These are phyloP conservation scores for Pachydiplax longipennis DNA, from an alignment of 2,888 invertebrate genomes.

Conservation along the genomic window DNA sequence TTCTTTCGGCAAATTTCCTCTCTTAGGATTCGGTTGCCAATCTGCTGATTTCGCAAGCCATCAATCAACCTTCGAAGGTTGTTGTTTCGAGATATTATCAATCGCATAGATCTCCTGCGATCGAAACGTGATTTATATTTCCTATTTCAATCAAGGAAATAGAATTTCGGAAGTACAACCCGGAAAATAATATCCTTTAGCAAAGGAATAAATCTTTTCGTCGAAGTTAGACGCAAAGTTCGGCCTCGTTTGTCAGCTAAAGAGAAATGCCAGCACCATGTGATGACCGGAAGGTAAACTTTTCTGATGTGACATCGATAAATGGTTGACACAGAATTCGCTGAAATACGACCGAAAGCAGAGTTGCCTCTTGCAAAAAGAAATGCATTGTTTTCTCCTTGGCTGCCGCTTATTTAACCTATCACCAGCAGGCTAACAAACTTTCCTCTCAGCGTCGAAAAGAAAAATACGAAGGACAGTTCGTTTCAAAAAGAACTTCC, in stretches of 20 bases:
- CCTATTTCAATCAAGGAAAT: not conserved
- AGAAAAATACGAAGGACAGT: not conserved
- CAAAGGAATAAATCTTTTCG: not conserved
- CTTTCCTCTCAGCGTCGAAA: not conserved
- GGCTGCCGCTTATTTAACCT: not conserved
- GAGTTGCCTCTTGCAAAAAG: not conserved
- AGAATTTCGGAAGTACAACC: not conserved
- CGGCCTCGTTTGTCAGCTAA: not conserved
- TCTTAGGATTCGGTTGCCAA: too few species aligned
- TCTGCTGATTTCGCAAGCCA: too few species aligned
- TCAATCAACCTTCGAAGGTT: too few species aligned
- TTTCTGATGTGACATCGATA: constrained; percentile 9
- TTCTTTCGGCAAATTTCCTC: too few species aligned
- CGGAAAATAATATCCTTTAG: not conserved
- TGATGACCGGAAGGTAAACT: not conserved
- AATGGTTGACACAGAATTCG: not conserved
- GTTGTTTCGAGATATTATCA: not conserved
- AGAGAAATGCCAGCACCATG: not conserved
- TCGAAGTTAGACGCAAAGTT: not conserved
- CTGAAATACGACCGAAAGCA: not conserved
- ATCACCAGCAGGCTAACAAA: not conserved
- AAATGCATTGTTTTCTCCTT: not conserved
- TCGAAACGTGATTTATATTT: not conserved
- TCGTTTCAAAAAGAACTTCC: not conserved
- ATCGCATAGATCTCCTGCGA: not conserved